These are phyloP conservation scores for Cremastinae sp. DNA, from an alignment of 2,888 invertebrate species.

Conservation along the genomic window DNA sequence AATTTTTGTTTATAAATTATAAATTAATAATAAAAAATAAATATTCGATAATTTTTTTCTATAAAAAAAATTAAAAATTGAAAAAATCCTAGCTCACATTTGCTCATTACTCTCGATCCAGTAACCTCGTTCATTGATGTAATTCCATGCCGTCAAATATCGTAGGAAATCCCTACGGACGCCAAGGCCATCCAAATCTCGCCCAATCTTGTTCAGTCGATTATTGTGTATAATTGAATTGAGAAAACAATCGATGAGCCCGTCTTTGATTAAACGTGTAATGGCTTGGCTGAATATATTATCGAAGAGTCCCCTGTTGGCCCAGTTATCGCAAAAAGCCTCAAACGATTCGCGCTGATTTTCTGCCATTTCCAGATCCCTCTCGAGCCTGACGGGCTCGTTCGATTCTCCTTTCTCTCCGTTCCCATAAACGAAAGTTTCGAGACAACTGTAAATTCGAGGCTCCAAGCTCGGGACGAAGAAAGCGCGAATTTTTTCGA, in stretches of 20 bases:
- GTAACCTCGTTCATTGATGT: constrained; percentile 67
- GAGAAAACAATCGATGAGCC: constrained; percentile 66
- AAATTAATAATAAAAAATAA: background rate
- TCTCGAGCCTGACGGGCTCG: constrained; percentile 61
- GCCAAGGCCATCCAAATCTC: constrained; percentile 66
- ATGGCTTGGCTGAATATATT: constrained; percentile 61
- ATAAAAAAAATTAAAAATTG: background rate
- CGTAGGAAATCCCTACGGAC: constrained; percentile 64
- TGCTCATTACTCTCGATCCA: constrained; percentile 59
- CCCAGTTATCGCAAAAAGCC: constrained; percentile 55
- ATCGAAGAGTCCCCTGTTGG: constrained; percentile 53
- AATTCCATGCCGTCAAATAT: constrained; percentile 65
- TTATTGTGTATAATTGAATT: constrained; percentile 70
- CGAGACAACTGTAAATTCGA: constrained; percentile 65
- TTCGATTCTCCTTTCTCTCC: constrained; percentile 33
- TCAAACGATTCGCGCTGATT: constrained; percentile 53
- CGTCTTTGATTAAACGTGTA: constrained; percentile 66
- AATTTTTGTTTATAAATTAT: background rate
- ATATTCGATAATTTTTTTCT: background rate
- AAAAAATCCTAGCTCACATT: constrained; percentile 21
- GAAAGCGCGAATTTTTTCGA: constrained; percentile 68
- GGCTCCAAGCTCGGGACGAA: constrained; percentile 70
- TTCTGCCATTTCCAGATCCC: constrained; percentile 61
- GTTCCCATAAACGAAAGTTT: constrained; percentile 67
- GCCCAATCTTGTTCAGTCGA: constrained; percentile 66